Base-by-base conservation (phyloP, 2,888 invertebrate species). In the Marronus borbonicus region DNA sequence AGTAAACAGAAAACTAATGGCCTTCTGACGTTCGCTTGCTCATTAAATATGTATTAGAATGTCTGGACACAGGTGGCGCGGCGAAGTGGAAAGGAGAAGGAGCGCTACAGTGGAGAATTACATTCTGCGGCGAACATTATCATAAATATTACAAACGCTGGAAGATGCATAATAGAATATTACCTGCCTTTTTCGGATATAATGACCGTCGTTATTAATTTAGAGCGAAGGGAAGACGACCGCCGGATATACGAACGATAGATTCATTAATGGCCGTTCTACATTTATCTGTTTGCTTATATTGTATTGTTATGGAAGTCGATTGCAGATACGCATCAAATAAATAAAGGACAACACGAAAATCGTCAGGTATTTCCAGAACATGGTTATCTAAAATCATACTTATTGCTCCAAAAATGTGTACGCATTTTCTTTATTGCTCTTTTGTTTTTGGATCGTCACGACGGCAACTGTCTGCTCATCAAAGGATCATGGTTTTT, bases 61-160 rank as follows among this genome's bases (percentile, higher is more conserved):
- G 28, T 60, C 60, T 60, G 60, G 60, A 60, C 60, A 60, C 60
- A 60, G 60, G 60, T 60, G 60, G 60, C 12, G 17, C 52, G 52
- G 5, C 17, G 60, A 28, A 17, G 24, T 20, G 24, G 28, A 20
- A 24, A 24, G 14, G 60, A 60, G 60, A 60, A 28, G 5, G 60
- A 20, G 4, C 60, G 24, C 20, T 60, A 60, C 60, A 3, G 60
- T 28, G 60, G 60, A 60, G 28, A 60, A 60, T 60, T 60, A 60
- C 60, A 20, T 52, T 52, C 60, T 20, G 12, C 24, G 60, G 60
- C 20, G 28, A 44, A 12, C 60, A 60, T 60, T 60, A 60, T 28
- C 60, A 60, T 60, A 60, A 60, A 60, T 60, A 60, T 60, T 60
- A 60, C 60, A 60, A 60, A 60, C 28, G 8, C 3, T n/a, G 4